phyloP scores from a whole-genome alignment of 2,113 vertebrate species.

The Nyctereutes procyonoides region DNA sequence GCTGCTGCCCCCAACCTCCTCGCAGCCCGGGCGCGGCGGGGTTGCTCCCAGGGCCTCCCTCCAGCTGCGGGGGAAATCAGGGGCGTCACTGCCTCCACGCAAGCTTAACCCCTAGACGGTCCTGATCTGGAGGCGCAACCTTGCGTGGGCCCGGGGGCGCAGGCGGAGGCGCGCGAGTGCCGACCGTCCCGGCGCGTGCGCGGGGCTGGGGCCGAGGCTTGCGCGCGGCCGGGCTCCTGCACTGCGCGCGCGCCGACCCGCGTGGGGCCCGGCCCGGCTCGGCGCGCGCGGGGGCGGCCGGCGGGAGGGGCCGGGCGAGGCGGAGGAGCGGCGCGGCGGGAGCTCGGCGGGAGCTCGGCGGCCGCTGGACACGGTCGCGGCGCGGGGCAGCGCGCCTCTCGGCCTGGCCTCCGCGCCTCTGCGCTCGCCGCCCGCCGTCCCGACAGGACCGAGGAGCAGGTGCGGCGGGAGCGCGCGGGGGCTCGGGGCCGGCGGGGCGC shows the following conservation, averaged over 20 bases:
- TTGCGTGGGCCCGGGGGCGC: neutral
- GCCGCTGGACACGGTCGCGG: neutral
- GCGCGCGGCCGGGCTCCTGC: conserved; percentile 59
- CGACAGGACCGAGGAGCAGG: conserved; percentile 44
- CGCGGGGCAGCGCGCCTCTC: conserved; percentile 4
- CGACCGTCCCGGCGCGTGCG: conserved; percentile 49
- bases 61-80: neutral
- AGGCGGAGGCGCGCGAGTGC: rapidly evolving
- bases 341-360: conserved; percentile 12
- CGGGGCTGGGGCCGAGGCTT: conserved; percentile 58
- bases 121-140: neutral
- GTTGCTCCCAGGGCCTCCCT: neutral
- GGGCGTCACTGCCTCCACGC: neutral
- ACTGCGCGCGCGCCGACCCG: conserved; percentile 70
- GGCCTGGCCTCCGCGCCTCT: neutral
- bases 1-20: neutral
- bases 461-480: conserved; percentile 47
- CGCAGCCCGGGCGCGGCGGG: neutral
- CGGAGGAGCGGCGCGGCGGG: neutral
- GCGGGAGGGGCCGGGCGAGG: conserved; percentile 38
- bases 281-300: conserved; percentile 46
- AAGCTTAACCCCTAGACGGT: too few relatives aligned
- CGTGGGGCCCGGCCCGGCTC: conserved; percentile 60
- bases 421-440: neutral
- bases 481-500: neutral